Evolutionary conservation across 2,113 vertebrate species (phyloP), one percentile per base, ranked within the genome.

Genomic region (Lepisosteus osseus): DNA sequence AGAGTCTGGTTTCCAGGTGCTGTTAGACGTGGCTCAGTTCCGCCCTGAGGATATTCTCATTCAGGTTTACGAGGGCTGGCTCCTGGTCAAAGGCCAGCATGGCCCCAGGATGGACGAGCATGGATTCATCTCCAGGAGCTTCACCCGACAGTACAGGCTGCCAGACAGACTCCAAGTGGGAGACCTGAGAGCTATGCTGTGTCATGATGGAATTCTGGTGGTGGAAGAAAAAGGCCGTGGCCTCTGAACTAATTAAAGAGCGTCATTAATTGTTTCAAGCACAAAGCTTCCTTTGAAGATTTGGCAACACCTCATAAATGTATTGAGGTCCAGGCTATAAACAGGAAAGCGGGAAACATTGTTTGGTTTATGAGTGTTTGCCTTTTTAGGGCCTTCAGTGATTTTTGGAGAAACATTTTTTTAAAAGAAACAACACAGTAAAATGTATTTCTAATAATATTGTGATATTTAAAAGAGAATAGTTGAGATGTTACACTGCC

Each of bases 31-130:
- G 66, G 91, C 93, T 73, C 94, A 95, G 77, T 95, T 95, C 77
- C 86, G 89, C 29, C 92, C 94, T 0, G 93, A 95, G 77, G 93
- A 95, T n/a, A 84, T 95, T 75, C 89, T 95, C 65, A 95, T 95
- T 71, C 94, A 95, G 83, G 90, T 92, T 67, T 94, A 91, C 0
- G 92, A 95, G 79, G 93, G 93, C 40, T 95, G 94, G 93, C 90
- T 95, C 59, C 80, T 95, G 79, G 84, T 95, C 54, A 92, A 90
- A 77, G 92, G 90, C 65, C 90, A 88, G 17, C 94, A 95, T 0
- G 89, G 84, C 47, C 73, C 76, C 78, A 86, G 92, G 75, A 94
- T 95, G 92, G 93, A 95, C 0, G 93, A 94, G 72, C 94, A 95
- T 0, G 93, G 93, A 1, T 94, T 92, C 13, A 42, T 94, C 72